Conservation (phyloP, 2,888 invertebrate species). For the Lysandra coridon region DNA sequence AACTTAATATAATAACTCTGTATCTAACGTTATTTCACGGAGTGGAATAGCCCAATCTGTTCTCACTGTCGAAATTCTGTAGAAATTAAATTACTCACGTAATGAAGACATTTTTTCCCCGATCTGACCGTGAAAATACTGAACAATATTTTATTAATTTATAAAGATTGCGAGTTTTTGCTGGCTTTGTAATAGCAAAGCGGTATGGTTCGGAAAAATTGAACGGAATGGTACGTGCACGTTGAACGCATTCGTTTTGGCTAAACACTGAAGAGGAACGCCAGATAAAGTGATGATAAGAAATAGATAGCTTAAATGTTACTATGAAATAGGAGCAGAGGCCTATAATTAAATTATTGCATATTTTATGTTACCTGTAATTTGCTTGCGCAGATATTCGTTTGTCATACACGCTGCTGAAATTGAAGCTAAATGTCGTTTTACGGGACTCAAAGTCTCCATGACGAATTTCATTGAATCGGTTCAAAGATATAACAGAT, state of each 20-base stretch:
- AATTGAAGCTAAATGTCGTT: no score
- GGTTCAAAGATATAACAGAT: no score
- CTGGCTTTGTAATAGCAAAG: not conserved
- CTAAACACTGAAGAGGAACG: no score
- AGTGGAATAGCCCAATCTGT: conserved; percentile 38
- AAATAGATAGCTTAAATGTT: no score
- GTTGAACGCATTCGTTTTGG: not conserved
- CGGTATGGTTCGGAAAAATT: not conserved
- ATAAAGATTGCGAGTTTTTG: conserved; percentile 15
- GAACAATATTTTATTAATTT: conserved; percentile 27
- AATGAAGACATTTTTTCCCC: conserved; percentile 34
- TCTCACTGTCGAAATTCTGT: conserved; percentile 35
- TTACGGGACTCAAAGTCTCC: no score
- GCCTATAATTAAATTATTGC: no score
- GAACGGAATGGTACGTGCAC: not conserved
- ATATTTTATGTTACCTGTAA: no score
- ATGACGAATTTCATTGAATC: no score
- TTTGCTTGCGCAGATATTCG: no score
- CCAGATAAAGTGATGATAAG: no score
- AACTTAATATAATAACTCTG: conserved; percentile 32
- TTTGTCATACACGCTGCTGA: no score
- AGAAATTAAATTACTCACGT: conserved; percentile 32
- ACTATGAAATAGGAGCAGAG: no score
- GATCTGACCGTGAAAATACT: conserved; percentile 33
- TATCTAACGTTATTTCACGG: conserved; percentile 38